These are phyloP conservation scores for Macroteleia sp. DNA, from an alignment of 2,888 invertebrate genomes.

Conservation along the genomic window DNA sequence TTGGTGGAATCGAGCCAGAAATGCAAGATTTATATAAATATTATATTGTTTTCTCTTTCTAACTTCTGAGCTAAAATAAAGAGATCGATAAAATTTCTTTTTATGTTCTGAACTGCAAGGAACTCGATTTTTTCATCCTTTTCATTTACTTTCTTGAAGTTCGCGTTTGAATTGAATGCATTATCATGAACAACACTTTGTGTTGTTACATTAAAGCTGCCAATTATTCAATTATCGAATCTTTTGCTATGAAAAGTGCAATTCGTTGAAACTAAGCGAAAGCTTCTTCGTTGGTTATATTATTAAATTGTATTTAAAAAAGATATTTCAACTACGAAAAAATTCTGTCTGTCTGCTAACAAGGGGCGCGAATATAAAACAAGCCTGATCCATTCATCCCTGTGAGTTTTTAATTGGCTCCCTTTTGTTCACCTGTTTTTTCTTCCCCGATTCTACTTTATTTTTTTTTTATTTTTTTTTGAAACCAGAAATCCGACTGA, in stretches of 20 bases:
- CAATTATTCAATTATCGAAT: constrained; percentile 9
- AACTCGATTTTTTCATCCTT: too few relatives aligned
- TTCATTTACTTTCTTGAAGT: too few relatives aligned
- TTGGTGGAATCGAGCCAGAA: too few relatives aligned
- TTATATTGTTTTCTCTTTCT: too few relatives aligned
- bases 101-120: too few relatives aligned
- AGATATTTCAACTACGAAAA: constrained; percentile 30
- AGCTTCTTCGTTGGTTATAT: constrained; percentile 3
- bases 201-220: too few relatives aligned
- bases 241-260: constrained; percentile 17
- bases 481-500: not conserved
- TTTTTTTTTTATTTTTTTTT: not conserved
- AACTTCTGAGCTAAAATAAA: too few relatives aligned
- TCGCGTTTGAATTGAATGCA: too few relatives aligned
- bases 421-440: constrained; percentile 25
- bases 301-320: constrained; percentile 28
- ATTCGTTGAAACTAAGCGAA: not conserved
- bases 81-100: too few relatives aligned
- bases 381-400: constrained; percentile 28
- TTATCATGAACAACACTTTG: too few relatives aligned
- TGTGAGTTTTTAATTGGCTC: constrained; percentile 34
- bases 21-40: too few relatives aligned
- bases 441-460: not conserved
- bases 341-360: constrained; percentile 18
- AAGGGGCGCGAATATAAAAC: constrained; percentile 40